phyloP scores from a whole-genome alignment of 1,140 invertebrate genomes.

The Drosophila kurseongensis region DNA sequence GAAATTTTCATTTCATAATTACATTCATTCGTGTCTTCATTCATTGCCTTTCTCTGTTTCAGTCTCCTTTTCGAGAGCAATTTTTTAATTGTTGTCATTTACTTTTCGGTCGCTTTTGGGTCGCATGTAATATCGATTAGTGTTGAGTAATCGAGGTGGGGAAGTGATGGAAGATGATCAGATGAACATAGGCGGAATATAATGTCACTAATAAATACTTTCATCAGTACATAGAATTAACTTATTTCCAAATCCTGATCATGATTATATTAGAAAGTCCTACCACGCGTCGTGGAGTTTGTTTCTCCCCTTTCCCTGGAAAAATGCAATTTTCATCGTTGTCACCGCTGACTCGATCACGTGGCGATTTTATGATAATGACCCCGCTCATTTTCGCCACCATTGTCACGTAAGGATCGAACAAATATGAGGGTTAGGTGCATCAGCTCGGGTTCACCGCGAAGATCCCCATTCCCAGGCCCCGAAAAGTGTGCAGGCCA shows the following conservation, averaged over 20 bases:
- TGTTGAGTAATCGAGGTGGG: not conserved
- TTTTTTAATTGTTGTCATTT: slow-evolving; percentile 60
- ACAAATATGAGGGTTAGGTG: slow-evolving; percentile 57
- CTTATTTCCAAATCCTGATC: slow-evolving; percentile 2
- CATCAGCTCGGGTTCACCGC: slow-evolving; percentile 9
- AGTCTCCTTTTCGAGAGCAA: slow-evolving; percentile 14
- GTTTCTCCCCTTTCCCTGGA: not conserved
- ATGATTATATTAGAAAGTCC: slow-evolving; percentile 31
- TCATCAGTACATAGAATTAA: too few relatives aligned
- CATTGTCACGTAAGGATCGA: slow-evolving; percentile 55
- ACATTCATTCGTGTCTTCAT: slow-evolving; percentile 38
- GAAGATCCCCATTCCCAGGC: slow-evolving; percentile 16
- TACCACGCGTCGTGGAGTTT: slow-evolving; percentile 1
- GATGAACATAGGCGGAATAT: too few relatives aligned
- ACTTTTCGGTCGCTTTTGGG: slow-evolving; percentile 18
- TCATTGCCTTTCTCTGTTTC: slow-evolving; percentile 39
- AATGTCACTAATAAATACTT: too few relatives aligned
- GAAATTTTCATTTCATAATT: slow-evolving; percentile 57
- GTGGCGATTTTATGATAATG: slow-evolving; percentile 57
- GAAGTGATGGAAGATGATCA: not conserved
- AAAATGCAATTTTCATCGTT: slow-evolving; percentile 1
- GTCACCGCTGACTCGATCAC: slow-evolving; percentile 15
- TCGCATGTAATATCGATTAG: slow-evolving; percentile 33
- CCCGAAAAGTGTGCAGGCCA: slow-evolving; percentile 17
- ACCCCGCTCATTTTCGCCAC: slow-evolving; percentile 14